Base-by-base conservation (phyloP, 2,888 invertebrate genomes). In the Rugalucina vietnamica region DNA sequence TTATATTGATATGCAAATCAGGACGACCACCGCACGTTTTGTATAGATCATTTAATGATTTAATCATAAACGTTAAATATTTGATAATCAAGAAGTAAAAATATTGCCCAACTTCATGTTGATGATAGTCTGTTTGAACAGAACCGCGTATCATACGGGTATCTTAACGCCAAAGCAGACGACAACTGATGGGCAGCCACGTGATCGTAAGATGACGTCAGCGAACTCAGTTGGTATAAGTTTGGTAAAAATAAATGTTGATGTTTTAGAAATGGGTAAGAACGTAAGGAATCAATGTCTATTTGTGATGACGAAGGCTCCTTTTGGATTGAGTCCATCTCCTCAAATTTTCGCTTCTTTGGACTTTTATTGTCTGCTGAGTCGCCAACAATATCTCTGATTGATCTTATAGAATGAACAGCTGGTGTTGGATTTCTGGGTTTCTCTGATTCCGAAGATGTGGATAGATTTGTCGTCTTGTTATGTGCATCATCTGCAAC, bases 101-200 rank as follows among this genome's bases (percentile, higher is more conserved):
- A n/a, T n/a, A n/a, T n/a, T n/a, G n/a, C n/a, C n/a, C n/a, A n/a
- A n/a, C 24, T 39, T 72, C 72, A 72, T 43, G 72, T 72, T 29
- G 29, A 24, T 4, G 70, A 24, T 12, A 39, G 36, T 76, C 79
- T 82, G 54, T 81, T 85, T 3, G 83, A 80, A 84, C 83, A 85
- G 29, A 85, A 87, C 29, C 81, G 85, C 69, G 85, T 77, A 76
- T 87, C 87, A 76, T 79, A 72, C 50, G 82, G 81, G 69, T 65
- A 87, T 75, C 85, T 83, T n/a, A 87, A 34, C 43, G 83, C 74
- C 36, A 85, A 77, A 36, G 85, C 83, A 32, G 87, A 85, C 72
- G 87, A 79, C 43, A 85, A 32, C n/a, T 83, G 87, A 74, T 82
- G 80, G n/a, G 81, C 79, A 18, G 87, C 74, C 76, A 87, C 72